phyloP scores from a whole-genome alignment of 2,113 vertebrate genomes.

The Poecilia latipinna region DNA sequence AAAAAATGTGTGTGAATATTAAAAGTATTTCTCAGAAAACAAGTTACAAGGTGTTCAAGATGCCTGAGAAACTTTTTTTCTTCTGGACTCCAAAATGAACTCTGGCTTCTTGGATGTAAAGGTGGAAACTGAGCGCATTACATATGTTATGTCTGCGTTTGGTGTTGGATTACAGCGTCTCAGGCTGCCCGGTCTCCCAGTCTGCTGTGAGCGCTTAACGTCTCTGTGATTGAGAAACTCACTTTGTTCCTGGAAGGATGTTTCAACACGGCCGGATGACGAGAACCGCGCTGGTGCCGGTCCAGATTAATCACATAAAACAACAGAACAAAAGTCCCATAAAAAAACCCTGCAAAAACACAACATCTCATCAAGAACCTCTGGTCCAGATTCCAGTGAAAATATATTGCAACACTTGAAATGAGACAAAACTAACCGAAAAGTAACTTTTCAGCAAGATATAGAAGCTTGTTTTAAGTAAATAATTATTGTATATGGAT shows the following conservation, averaged over 20 bases:
- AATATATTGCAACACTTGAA: no score
- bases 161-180: background rate
- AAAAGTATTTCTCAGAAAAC: background rate
- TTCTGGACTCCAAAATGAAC: background rate
- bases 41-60: background rate
- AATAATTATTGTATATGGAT: no score
- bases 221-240: background rate
- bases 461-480: no score
- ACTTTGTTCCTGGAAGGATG: conserved; percentile 28
- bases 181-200: background rate
- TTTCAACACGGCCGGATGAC: conserved; percentile 6
- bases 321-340: background rate
- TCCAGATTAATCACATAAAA: conserved; percentile 8
- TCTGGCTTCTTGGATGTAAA: background rate
- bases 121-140: background rate
- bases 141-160: background rate
- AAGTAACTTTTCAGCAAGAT: no score
- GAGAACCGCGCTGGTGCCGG: conserved; percentile 10
- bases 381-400: no score
- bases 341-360: no score
- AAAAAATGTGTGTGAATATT: no score
- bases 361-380: no score
- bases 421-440: no score
- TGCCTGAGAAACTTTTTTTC: background rate
- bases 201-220: background rate